Base-by-base conservation (phyloP, 2,888 invertebrate species). In the Epirrhoe tristata region DNA sequence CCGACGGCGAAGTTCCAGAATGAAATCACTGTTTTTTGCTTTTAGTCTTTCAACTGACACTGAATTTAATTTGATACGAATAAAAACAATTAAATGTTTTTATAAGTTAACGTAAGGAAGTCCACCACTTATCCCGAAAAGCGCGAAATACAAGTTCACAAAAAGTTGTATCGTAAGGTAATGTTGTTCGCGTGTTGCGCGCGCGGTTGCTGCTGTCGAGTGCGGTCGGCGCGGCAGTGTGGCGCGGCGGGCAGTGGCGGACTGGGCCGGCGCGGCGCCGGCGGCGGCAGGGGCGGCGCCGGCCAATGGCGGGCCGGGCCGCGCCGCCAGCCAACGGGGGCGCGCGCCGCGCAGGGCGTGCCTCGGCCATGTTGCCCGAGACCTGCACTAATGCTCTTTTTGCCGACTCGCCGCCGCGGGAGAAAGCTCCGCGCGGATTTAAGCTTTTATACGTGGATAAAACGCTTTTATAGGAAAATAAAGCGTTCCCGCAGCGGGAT, bases 381-480 rank as follows among this genome's bases (percentile, higher is more conserved):
- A 76, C 78, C 82, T 84, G 83, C 83, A 79, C 86, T 91, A 90
- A 90, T 91, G 90, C 88, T 91, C 91, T 92, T 93, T 93, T 93
- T 91, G 88, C 90, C 87, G 82, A 84, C 82, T 84, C 83, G 87
- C 86, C 87, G 85, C 87, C 85, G 72, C 66, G 85, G 85, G 91
- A 90, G 92, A 93, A 92, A 93, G 93, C 92, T 91, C 90, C 84
- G 86, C 88, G 88, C 89, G 91, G 93, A 93, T 93, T 92, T 92
- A 90, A 93, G 93, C 92, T 93, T 93, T 93, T 93, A 92, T 91
- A 90, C 90, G 91, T 91, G 91, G 90, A 92, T 93, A 91, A 93
- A 93, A 91, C 91, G 93, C 91, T 92, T 92, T 93, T 91, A 93
- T 91, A 86, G 90, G 87, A 91, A 91, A 89, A 93, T 93, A 92